phyloP scores from a whole-genome alignment of 2,888 invertebrate species.

The Thecophora atra region DNA sequence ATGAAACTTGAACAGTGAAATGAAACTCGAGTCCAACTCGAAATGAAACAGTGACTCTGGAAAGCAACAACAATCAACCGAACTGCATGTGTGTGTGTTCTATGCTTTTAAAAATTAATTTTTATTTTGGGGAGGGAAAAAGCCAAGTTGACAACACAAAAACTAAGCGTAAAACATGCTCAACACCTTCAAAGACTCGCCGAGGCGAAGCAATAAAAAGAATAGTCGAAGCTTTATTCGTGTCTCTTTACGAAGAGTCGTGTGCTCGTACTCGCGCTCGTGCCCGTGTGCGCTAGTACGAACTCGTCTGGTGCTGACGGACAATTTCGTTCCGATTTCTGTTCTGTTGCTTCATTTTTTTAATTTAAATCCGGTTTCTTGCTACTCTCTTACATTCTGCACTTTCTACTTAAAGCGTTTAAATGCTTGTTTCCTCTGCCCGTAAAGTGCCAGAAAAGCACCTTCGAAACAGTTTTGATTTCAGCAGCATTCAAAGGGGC shows the following conservation, averaged over 20 bases:
- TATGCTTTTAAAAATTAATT: conserved; percentile 14
- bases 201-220: neutral
- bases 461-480: conserved; percentile 1
- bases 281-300: neutral
- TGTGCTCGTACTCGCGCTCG: neutral
- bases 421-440: neutral
- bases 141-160: conserved; percentile 8
- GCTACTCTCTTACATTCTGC: neutral
- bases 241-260: too few relatives aligned
- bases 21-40: conserved; percentile 7
- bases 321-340: neutral
- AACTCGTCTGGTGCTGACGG: conserved; percentile 1
- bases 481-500: neutral
- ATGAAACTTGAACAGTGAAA: neutral
- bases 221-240: too few relatives aligned
- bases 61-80: neutral
- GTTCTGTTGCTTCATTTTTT: conserved; percentile 21
- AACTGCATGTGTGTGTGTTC: conserved; percentile 12
- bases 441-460: conserved; percentile 21
- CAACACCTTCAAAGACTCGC: conserved; percentile 27
- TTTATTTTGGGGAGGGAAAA: conserved; percentile 4
- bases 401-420: neutral
- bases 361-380: conserved; percentile 13
- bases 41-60: conserved; percentile 1
- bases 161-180: conserved; percentile 26